Evolutionary conservation across 2,888 invertebrate genomes (phyloP), one percentile per base, ranked within the genome.

Genomic region (Scaptodrosophila latifasciaeformis): DNA sequence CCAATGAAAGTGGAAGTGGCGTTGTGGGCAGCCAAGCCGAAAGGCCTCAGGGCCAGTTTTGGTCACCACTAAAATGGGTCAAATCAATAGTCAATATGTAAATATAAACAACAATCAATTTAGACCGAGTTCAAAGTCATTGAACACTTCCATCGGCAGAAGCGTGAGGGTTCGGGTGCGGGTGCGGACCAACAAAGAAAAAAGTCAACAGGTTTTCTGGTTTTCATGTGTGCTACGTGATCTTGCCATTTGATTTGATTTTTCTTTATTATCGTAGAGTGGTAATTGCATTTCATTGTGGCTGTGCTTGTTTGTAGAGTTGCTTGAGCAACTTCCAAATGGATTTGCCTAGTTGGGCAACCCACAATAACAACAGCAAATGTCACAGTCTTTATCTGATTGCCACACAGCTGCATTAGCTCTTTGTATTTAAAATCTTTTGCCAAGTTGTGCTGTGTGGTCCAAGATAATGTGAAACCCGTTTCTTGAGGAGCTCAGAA

Each of bases 1-100:
- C 44, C 57, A 75, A 75, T 40, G 80, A 75, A 75, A 75, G 74
- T 75, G 63, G 74, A 75, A 75, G 74, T 75, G 74, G 77, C 77
- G 77, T 77, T n/a, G n/a, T n/a, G 77, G 72, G 80, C 55, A 29
- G 61, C 56, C 54, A 31, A 59, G 40, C 49, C n/a, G n/a, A n/a
- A 44, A 17, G 52, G 35, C 18, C 13, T 24, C 35, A 55, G 45
- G 55, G 54, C 54, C 54, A 9, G 10, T 34, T 34, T 34, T 34
- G 12, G 4, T n/a, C n/a, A 31, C 19, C 45, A 17, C 30, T 2
- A 30, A 65, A 77, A 75, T 75, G 62, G 74, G 74, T 79, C 80
- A 80, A 61, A 55, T 61, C 58, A 74, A 75, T 65, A 71, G 62
- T 69, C 59, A 59, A 75, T 65, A 74, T 79, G 77, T 62, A 49